Percentiles rank a stretch among this genome's conserved stretches.
These are phyloP conservation scores for Chorisops tibialis DNA, from an alignment of 2,888 invertebrate genomes.

Conservation along the genomic window DNA sequence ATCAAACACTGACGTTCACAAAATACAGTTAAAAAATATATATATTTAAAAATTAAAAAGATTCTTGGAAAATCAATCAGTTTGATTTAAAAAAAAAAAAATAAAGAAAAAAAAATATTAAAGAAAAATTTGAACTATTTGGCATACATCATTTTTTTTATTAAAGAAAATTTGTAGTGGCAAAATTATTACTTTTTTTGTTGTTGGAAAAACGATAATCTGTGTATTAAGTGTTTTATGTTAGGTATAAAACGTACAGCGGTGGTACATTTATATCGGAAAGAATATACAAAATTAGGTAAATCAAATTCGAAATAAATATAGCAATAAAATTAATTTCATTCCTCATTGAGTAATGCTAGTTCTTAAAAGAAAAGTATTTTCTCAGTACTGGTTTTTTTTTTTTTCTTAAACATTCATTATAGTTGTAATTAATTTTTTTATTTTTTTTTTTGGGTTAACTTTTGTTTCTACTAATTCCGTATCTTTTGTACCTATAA, in stretches of 20 bases:
- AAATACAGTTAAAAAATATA: neutral
- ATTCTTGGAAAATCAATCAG: neutral
- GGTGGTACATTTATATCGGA: no score
- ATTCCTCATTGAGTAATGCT: slow-evolving; percentile 18
- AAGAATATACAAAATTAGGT: slow-evolving; percentile 33
- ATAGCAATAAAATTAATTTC: slow-evolving; percentile 9
- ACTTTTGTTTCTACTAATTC: slow-evolving; percentile 28
- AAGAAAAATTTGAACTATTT: slow-evolving; percentile 16
- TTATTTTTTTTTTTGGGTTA: slow-evolving; percentile 10
- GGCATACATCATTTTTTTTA: neutral
- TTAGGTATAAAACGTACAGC: slow-evolving; percentile 33
- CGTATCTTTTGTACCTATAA: slow-evolving; percentile 64
- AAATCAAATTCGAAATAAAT: slow-evolving; percentile 34
- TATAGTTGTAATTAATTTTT: slow-evolving; percentile 1
- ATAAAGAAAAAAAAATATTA: neutral
- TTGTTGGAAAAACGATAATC: neutral
- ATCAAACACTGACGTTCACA: slow-evolving; percentile 3
- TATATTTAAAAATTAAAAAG: neutral
- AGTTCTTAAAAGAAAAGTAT: slow-evolving; percentile 30
- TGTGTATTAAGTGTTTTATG: slow-evolving; percentile 24
- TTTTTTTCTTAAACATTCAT: slow-evolving; percentile 28
- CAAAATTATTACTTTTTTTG: slow-evolving; percentile 13
- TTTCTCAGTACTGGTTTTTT: slow-evolving; percentile 8
- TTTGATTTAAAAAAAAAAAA: slow-evolving; percentile 1
- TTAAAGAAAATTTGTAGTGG: neutral